Percentiles rank a stretch among this genome's conserved stretches.
Evolutionary conservation across 30 jellyfish, hydroid and myxozoan genomes (phyloP).

Genomic region (Morbakka virulenta): DNA sequence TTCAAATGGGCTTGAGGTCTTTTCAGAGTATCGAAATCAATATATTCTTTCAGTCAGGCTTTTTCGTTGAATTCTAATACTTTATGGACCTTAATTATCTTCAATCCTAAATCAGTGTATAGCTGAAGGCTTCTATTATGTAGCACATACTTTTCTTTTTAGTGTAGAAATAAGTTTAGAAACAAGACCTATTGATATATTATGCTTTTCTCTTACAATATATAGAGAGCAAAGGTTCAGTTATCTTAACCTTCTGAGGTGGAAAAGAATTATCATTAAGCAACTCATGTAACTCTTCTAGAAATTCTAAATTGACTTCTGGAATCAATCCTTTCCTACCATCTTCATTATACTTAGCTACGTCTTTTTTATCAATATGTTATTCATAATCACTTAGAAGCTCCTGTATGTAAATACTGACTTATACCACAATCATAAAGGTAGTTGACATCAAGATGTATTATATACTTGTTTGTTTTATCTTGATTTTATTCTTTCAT

Average conservation of each 20-base stretch:
- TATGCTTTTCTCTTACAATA: slow-evolving; percentile 2
- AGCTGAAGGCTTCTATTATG: slow-evolving; percentile 42
- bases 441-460: slow-evolving; percentile 69
- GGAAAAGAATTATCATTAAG: slow-evolving; percentile 69
- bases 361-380: too few relatives aligned
- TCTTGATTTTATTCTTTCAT: slow-evolving; percentile 2
- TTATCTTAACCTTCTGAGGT: slow-evolving; percentile 29
- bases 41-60: slow-evolving; percentile 41
- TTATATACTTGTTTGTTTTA: slow-evolving; percentile 11
- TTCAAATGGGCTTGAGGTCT: slow-evolving; percentile 26
- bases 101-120: slow-evolving; percentile 28
- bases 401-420: slow-evolving; percentile 49
- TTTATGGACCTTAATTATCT: slow-evolving; percentile 33
- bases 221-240: slow-evolving; percentile 19
- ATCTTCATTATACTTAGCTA: too few relatives aligned
- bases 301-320: slow-evolving; percentile 58
- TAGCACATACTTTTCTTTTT: slow-evolving; percentile 30
- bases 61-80: slow-evolving; percentile 45
- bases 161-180: slow-evolving; percentile 65
- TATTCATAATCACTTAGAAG: slow-evolving; percentile 49
- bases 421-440: slow-evolving; percentile 76
- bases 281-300: slow-evolving; percentile 39
- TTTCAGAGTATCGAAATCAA: slow-evolving; percentile 39
- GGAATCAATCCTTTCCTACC: too few relatives aligned
- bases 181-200: too few relatives aligned